phyloP scores from a whole-genome alignment of 2,888 invertebrate species.

The Drosophila hamatofila region DNA sequence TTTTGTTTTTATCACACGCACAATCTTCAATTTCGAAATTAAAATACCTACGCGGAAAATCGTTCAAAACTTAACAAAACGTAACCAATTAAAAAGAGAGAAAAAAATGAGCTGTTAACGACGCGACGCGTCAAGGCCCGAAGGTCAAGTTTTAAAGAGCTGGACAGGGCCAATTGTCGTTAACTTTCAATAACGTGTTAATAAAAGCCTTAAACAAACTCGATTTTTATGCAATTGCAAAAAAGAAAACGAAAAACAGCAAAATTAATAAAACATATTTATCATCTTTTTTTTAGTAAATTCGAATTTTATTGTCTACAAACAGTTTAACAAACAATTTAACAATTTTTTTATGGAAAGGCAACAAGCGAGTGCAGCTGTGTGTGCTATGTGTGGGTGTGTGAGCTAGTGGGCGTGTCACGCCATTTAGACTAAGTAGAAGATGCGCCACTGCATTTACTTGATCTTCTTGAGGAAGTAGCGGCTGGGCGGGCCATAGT shows the following conservation, averaged over 20 bases:
- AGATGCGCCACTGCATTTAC: constrained; percentile 47
- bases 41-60: constrained; percentile 48
- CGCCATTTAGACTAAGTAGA: constrained; percentile 62
- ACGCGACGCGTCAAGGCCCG: constrained; percentile 34
- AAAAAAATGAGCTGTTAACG: constrained; percentile 37
- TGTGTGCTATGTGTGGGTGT: constrained; percentile 17
- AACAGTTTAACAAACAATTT: constrained; percentile 69
- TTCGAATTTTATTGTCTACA: constrained; percentile 71
- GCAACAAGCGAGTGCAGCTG: constrained; percentile 35
- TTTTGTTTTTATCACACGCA: constrained; percentile 5
- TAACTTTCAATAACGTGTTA: constrained; percentile 44
- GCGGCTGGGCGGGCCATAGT: constrained; percentile 89
- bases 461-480: constrained; percentile 82
- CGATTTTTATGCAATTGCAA: constrained; percentile 31
- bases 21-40: constrained; percentile 5
- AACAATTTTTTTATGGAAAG: constrained; percentile 60
- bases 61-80: constrained; percentile 63
- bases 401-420: constrained; percentile 41
- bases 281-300: constrained; percentile 49
- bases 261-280: background rate
- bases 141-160: constrained; percentile 55
- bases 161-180: constrained; percentile 56
- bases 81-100: constrained; percentile 60
- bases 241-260: background rate
- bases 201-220: constrained; percentile 31